These are phyloP conservation scores for Oryzias melastigma DNA, from an alignment of 2,113 vertebrate species.

Conservation along the genomic window DNA sequence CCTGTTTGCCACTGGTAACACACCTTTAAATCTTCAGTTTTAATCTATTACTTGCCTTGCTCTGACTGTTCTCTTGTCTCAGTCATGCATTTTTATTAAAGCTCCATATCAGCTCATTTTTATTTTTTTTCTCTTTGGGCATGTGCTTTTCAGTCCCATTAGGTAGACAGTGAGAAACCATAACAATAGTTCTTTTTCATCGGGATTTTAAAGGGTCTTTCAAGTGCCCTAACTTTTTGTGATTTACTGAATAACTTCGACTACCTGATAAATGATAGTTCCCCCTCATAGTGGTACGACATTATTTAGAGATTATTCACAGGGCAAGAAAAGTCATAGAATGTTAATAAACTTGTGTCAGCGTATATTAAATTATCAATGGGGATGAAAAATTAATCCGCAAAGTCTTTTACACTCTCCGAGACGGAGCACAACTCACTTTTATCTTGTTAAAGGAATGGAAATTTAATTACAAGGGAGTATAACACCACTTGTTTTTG, in stretches of 20 bases:
- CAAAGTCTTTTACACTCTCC: constrained; percentile 73
- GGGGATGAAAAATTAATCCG: constrained; percentile 77
- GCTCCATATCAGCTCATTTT: constrained; percentile 15
- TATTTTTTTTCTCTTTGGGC: constrained; percentile 6
- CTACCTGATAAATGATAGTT: constrained; percentile 41
- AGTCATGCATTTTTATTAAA: constrained; percentile 14
- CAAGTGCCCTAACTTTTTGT: constrained; percentile 3
- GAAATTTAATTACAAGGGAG: constrained; percentile 75
- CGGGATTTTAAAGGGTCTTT: constrained; percentile 21
- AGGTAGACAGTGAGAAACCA: not conserved
- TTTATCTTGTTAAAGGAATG: constrained; percentile 79
- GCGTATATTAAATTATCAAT: constrained; percentile 78
- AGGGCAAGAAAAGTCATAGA: constrained; percentile 58
- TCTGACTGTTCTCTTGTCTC: constrained; percentile 22
- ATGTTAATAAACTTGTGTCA: constrained; percentile 76
- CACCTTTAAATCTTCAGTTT: constrained; percentile 3
- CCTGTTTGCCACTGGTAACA: constrained; percentile 32
- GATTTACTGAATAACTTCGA: constrained; percentile 44
- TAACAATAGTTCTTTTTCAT: not conserved
- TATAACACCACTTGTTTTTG: constrained; percentile 76
- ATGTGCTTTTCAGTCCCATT: not conserved
- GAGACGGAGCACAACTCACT: constrained; percentile 72
- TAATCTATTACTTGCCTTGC: constrained; percentile 26
- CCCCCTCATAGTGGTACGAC: constrained; percentile 40
- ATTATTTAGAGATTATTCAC: constrained; percentile 71